Conservation (phyloP, 2,797 vertebrate species). For the Astyanax mexicanus region DNA sequence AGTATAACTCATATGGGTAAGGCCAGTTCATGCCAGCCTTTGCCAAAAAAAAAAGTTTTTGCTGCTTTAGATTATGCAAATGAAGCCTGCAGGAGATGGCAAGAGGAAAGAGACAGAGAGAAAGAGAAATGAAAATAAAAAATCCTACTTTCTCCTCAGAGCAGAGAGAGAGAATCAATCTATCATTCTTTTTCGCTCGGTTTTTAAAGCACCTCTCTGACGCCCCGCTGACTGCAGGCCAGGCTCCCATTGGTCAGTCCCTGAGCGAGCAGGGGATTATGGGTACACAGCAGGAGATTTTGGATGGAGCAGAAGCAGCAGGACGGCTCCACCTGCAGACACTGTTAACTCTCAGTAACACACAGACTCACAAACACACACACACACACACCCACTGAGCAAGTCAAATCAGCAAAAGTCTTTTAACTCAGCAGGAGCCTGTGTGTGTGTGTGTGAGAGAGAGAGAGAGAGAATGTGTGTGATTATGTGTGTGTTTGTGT, state of each 20-base stretch:
- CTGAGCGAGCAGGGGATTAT: constrained; percentile 42
- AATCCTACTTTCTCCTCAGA: not conserved
- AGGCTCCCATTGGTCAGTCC: constrained; percentile 20
- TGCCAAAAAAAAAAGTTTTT: constrained; percentile 40
- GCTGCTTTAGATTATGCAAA: constrained; percentile 57
- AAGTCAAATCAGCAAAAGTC: too few species aligned
- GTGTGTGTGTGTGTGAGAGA: too few species aligned
- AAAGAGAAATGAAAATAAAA: not conserved
- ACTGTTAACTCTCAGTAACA: not conserved
- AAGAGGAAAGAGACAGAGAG: not conserved
- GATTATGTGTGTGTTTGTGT: too few species aligned
- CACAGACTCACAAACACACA: not conserved
- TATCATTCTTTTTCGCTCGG: not conserved
- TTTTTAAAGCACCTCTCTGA: constrained; percentile 19
- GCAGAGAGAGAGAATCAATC: constrained; percentile 34
- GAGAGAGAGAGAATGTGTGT: too few species aligned
- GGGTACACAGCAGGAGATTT: constrained; percentile 35
- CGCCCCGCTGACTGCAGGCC: constrained; percentile 30
- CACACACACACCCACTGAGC: too few species aligned
- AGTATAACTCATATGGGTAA: too few species aligned
- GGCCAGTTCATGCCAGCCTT: constrained; percentile 29
- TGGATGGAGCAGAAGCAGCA: constrained; percentile 31
- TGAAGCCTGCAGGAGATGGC: constrained; percentile 25
- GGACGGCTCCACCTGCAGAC: constrained; percentile 1
- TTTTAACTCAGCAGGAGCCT: constrained; percentile 20